These are phyloP conservation scores for Drosophila nigrodunni DNA, from an alignment of 1,140 invertebrate genomes.

Conservation along the genomic window DNA sequence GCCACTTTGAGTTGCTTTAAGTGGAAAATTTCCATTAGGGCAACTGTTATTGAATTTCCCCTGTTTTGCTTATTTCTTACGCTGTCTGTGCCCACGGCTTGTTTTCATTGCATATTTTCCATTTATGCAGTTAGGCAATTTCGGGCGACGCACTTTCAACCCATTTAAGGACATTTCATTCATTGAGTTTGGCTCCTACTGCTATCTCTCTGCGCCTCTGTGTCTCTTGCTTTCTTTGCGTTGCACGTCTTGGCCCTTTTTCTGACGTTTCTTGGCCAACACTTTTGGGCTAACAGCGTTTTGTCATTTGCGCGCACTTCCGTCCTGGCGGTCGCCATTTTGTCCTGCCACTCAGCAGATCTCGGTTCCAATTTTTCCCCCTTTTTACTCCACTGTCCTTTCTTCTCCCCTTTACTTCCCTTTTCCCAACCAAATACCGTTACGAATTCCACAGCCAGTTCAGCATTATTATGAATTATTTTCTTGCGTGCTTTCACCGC, in stretches of 20 bases:
- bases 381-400: background rate
- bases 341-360: conserved; percentile 41
- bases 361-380: background rate
- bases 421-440: background rate
- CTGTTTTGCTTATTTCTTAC: conserved; percentile 10
- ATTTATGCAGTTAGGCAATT: conserved; percentile 42
- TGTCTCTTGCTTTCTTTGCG: background rate
- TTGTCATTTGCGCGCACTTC: conserved; percentile 56
- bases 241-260: background rate
- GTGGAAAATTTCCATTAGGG: background rate
- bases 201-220: background rate
- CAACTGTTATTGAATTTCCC: conserved; percentile 1
- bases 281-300: conserved; percentile 67
- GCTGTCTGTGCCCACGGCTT: background rate
- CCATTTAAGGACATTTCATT: conserved; percentile 14
- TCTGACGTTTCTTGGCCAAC: conserved; percentile 9
- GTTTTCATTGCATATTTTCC: conserved; percentile 28
- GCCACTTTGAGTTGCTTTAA: background rate
- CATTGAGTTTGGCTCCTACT: conserved; percentile 12
- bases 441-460: conserved; percentile 24
- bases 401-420: background rate
- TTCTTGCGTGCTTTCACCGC: conserved; percentile 55
- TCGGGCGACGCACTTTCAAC: conserved; percentile 12
- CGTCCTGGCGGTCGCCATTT: conserved; percentile 48
- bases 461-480: conserved; percentile 70